Evolutionary conservation across 2,888 invertebrate species (phyloP).

Genomic region (Stratiomys singularior): DNA sequence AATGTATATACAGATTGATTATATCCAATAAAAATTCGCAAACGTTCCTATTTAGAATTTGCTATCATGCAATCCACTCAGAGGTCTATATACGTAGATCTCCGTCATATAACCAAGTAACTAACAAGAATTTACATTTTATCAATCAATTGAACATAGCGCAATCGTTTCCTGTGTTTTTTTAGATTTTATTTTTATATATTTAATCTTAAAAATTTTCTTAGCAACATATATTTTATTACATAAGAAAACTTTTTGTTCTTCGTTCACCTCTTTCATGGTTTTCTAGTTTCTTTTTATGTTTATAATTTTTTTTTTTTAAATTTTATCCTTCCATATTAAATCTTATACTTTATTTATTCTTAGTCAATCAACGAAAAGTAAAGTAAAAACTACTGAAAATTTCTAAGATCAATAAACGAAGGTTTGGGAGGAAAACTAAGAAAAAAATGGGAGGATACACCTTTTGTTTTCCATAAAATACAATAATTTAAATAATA

Average conservation of each 20-base stretch:
- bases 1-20: too few relatives aligned
- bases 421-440: constrained; percentile 8
- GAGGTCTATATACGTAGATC: too few relatives aligned
- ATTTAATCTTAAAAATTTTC: constrained; percentile 49
- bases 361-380: constrained; percentile 3
- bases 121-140: too few relatives aligned
- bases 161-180: neutral
- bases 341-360: constrained; percentile 24
- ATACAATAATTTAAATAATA: neutral
- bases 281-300: constrained; percentile 15
- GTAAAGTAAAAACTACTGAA: neutral
- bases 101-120: too few relatives aligned
- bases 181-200: constrained; percentile 43
- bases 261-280: constrained; percentile 45
- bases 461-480: neutral
- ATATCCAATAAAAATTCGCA: too few relatives aligned
- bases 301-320: constrained; percentile 6
- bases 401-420: constrained; percentile 21
- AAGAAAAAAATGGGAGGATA: neutral
- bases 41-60: too few relatives aligned
- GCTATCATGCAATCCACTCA: too few relatives aligned
- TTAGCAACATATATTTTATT: constrained; percentile 49
- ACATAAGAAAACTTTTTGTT: constrained; percentile 49
- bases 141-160: too few relatives aligned
- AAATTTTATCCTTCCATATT: constrained; percentile 22